Evolutionary conservation across 2,888 invertebrate genomes (phyloP).

Genomic region (Hypsopygia costalis): DNA sequence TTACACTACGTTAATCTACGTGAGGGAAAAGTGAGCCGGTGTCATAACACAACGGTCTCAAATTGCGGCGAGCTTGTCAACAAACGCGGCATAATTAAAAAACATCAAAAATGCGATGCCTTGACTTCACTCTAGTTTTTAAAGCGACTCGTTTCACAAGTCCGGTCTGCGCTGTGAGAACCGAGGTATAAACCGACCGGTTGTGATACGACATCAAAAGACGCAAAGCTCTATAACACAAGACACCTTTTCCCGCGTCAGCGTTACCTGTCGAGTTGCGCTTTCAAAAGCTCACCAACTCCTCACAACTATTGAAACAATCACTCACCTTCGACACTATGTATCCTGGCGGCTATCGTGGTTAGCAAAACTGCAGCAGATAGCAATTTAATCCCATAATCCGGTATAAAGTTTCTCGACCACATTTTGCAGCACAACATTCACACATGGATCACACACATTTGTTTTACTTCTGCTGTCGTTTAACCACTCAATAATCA

Average conservation of each 20-base stretch:
- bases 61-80: slow-evolving; percentile 40
- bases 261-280: slow-evolving; percentile 51
- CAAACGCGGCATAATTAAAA: slow-evolving; percentile 63
- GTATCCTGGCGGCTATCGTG: slow-evolving; percentile 67
- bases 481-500: slow-evolving; percentile 63
- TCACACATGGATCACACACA: slow-evolving; percentile 80
- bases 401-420: slow-evolving; percentile 84
- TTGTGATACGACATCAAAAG: slow-evolving; percentile 33
- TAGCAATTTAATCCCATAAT: slow-evolving; percentile 84
- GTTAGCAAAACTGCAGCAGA: slow-evolving; percentile 65
- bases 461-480: slow-evolving; percentile 76
- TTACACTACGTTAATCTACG: slow-evolving; percentile 12
- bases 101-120: slow-evolving; percentile 70
- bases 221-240: slow-evolving; percentile 46
- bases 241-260: slow-evolving; percentile 45
- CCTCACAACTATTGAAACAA: slow-evolving; percentile 40
- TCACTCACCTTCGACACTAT: slow-evolving; percentile 81
- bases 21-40: slow-evolving; percentile 31
- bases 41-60: slow-evolving; percentile 37
- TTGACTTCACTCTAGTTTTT: slow-evolving; percentile 77
- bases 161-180: slow-evolving; percentile 73
- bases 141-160: slow-evolving; percentile 76
- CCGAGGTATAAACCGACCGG: slow-evolving; percentile 59
- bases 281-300: slow-evolving; percentile 71
- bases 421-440: slow-evolving; percentile 83